phyloP scores from a whole-genome alignment of 2,888 invertebrate species.

The Tricholauxania praeusta region DNA sequence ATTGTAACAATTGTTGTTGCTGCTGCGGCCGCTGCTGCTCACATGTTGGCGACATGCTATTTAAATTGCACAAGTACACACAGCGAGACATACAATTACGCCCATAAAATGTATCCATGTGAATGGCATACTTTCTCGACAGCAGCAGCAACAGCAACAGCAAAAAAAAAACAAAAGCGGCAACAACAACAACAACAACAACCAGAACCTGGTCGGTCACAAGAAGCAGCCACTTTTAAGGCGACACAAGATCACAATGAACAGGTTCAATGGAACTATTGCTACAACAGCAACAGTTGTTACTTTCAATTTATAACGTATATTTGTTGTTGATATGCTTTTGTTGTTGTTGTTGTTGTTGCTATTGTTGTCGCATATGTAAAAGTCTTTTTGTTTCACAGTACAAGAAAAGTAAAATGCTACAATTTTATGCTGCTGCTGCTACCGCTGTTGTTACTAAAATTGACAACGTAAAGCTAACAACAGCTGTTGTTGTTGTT shows the following conservation, averaged over 20 bases:
- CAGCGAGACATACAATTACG: conserved; percentile 10
- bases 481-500: conserved; percentile 6
- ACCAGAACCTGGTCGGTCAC: conserved; percentile 1
- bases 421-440: conserved; percentile 10
- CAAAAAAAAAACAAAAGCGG: not conserved
- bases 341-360: conserved; percentile 15
- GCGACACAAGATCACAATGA: conserved; percentile 41
- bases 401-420: conserved; percentile 22
- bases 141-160: not conserved
- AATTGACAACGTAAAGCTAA: not conserved
- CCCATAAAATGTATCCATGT: conserved; percentile 14
- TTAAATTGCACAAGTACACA: conserved; percentile 18
- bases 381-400: conserved; percentile 2
- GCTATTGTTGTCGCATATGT: not conserved
- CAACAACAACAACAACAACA: not conserved
- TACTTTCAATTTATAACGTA: conserved; percentile 31
- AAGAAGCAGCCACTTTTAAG: not conserved
- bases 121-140: conserved; percentile 31
- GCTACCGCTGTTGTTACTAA: not conserved
- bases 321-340: not conserved
- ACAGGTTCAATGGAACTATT: too few relatives aligned
- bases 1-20: conserved; percentile 17
- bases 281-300: conserved; percentile 15
- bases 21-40: not conserved
- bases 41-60: conserved; percentile 33